phyloP scores from a whole-genome alignment of 2,113 vertebrate genomes.

The Larimichthys polyactis region DNA sequence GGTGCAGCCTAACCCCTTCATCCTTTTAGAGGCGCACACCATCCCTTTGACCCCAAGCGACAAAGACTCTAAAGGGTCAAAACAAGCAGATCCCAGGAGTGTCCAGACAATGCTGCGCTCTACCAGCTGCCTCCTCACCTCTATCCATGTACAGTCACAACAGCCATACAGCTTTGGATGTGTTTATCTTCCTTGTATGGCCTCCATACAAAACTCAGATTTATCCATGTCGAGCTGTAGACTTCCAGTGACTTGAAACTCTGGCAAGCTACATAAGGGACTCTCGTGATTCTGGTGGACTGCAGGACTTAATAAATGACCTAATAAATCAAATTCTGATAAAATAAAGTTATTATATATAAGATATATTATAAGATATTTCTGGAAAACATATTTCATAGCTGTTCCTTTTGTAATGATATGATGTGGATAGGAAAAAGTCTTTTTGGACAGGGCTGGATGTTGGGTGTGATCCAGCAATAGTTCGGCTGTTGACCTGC shows the following conservation, averaged over 20 bases:
- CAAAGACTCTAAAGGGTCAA: slow-evolving; percentile 44
- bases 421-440: not conserved
- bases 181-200: slow-evolving; percentile 1
- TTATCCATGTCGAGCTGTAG: not conserved
- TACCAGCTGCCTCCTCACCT: slow-evolving; percentile 40
- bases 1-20: slow-evolving; percentile 43
- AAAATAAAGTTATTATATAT: too few relatives aligned
- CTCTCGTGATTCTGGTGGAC: too few relatives aligned
- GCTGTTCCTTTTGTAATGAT: too few relatives aligned
- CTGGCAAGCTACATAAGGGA: too few relatives aligned
- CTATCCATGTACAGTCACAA: slow-evolving; percentile 15
- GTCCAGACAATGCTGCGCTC: slow-evolving; percentile 35
- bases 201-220: not conserved
- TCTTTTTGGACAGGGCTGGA: not conserved
- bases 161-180: not conserved
- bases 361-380: too few relatives aligned
- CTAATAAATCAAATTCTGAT: too few relatives aligned
- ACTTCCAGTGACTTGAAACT: too few relatives aligned
- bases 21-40: slow-evolving; percentile 43
- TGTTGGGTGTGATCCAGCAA: not conserved
- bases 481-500: not conserved
- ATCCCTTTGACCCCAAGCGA: slow-evolving; percentile 53
- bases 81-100: slow-evolving; percentile 35
- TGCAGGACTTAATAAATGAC: too few relatives aligned
- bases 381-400: too few relatives aligned